phyloP scores from a whole-genome alignment of 2,888 invertebrate species.

The Neuroscelio doddi region DNA sequence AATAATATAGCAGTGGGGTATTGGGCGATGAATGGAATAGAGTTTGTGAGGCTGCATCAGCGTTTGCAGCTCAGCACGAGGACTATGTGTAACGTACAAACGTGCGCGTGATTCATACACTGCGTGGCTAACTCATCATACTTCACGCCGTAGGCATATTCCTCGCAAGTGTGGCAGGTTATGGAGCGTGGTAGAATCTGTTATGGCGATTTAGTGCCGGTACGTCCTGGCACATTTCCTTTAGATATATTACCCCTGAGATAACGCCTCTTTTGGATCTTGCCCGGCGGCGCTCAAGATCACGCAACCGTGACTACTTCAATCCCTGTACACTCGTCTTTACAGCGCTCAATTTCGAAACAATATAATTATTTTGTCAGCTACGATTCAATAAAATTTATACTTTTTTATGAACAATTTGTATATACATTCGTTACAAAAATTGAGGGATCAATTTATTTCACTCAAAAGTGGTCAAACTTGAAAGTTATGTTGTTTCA shows the following conservation, averaged over 20 bases:
- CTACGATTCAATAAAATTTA: background rate
- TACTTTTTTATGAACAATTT: no score
- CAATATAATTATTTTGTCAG: background rate
- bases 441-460: no score
- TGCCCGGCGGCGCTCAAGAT: background rate
- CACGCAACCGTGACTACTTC: background rate
- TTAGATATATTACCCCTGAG: constrained; percentile 8
- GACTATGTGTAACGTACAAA: constrained; percentile 2
- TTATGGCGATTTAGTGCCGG: constrained; percentile 22
- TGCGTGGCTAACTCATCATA: constrained; percentile 18
- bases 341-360: background rate
- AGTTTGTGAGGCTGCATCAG: background rate
- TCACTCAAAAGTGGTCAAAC: no score
- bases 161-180: constrained; percentile 28
- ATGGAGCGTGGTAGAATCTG: constrained; percentile 23
- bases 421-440: no score
- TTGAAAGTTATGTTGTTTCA: no score
- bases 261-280: background rate
- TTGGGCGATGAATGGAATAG: constrained; percentile 5
- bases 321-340: background rate
- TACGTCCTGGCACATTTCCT: constrained; percentile 12
- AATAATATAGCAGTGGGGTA: constrained; percentile 8
- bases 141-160: constrained; percentile 24
- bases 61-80: background rate
- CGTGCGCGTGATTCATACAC: constrained; percentile 26